These are phyloP conservation scores for Chouioia cunea DNA, from an alignment of 2,888 invertebrate species.

Conservation along the genomic window DNA sequence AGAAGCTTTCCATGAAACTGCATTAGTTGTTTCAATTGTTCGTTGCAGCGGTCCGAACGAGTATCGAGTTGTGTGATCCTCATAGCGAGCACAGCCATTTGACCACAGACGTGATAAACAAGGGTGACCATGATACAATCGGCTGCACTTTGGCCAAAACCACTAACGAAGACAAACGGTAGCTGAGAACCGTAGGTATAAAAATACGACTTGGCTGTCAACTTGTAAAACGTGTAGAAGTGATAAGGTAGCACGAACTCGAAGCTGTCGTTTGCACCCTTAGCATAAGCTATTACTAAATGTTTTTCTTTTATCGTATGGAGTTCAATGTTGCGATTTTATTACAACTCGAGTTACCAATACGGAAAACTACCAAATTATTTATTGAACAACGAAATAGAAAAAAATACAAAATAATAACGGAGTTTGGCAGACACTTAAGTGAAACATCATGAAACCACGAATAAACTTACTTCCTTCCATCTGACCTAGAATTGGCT, in stretches of 20 bases:
- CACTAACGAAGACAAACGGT: slow-evolving; percentile 56
- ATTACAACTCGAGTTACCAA: no score
- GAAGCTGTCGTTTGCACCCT: slow-evolving; percentile 8
- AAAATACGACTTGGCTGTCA: slow-evolving; percentile 49
- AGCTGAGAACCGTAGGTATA: slow-evolving; percentile 55
- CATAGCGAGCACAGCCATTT: slow-evolving; percentile 55
- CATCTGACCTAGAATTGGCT: slow-evolving; percentile 54
- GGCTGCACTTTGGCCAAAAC: slow-evolving; percentile 54
- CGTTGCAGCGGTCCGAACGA: background rate
- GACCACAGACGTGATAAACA: slow-evolving; percentile 58
- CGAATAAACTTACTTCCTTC: slow-evolving; percentile 43
- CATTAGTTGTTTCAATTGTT: slow-evolving; percentile 1
- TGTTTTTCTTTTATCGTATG: background rate
- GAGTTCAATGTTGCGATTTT: no score
- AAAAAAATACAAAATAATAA: no score
- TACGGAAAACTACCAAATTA: no score
- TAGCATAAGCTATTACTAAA: background rate
- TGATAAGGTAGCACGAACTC: slow-evolving; percentile 50
- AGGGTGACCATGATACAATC: slow-evolving; percentile 58
- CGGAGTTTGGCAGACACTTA: slow-evolving; percentile 2
- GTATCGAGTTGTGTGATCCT: slow-evolving; percentile 49
- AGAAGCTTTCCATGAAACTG: slow-evolving; percentile 13
- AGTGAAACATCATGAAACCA: background rate
- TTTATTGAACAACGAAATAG: no score
- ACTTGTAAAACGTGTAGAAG: slow-evolving; percentile 54